Conservation (phyloP, 2,888 invertebrate genomes). For the Caenorhabditis sinica region DNA sequence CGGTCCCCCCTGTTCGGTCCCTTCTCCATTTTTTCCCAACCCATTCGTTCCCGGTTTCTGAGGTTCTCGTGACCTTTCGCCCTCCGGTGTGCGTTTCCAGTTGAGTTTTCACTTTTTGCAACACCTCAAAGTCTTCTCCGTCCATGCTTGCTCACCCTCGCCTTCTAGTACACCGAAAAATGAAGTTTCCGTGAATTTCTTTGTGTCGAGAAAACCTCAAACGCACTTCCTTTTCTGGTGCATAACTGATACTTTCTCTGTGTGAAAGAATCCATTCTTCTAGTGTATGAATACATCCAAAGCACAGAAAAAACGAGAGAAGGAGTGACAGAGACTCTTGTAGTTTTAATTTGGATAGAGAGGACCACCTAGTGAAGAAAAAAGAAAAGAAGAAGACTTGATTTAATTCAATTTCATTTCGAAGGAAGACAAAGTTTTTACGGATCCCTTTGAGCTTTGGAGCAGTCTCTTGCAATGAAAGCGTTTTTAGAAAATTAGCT, state of each 20-base stretch:
- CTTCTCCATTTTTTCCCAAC: not conserved
- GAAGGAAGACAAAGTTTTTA: not conserved
- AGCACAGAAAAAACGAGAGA: slow-evolving; percentile 7
- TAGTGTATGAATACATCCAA: slow-evolving; percentile 11
- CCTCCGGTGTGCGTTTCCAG: slow-evolving; percentile 9
- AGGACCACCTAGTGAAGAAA: slow-evolving; percentile 21
- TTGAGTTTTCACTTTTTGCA: slow-evolving; percentile 23
- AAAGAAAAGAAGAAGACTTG: slow-evolving; percentile 8
- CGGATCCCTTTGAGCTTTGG: slow-evolving; percentile 1
- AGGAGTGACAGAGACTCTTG: not conserved
- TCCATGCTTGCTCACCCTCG: not conserved
- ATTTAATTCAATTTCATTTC: slow-evolving; percentile 36
- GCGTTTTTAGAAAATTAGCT: slow-evolving; percentile 25
- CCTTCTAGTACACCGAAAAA: slow-evolving; percentile 32
- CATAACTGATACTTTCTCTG: slow-evolving; percentile 48
- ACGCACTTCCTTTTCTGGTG: slow-evolving; percentile 45
- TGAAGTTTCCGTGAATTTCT: slow-evolving; percentile 46
- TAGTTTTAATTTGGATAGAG: slow-evolving; percentile 10
- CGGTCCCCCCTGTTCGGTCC: slow-evolving; percentile 11
- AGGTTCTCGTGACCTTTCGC: slow-evolving; percentile 48
- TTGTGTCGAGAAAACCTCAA: slow-evolving; percentile 30
- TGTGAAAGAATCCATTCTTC: not conserved
- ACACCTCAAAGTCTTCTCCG: not conserved
- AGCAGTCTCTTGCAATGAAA: not conserved
- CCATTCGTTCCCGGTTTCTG: not conserved